Percentiles rank a stretch among this genome's conserved stretches.
Conservation (phyloP, 2,888 invertebrate species). For the Tenthredo livida region DNA sequence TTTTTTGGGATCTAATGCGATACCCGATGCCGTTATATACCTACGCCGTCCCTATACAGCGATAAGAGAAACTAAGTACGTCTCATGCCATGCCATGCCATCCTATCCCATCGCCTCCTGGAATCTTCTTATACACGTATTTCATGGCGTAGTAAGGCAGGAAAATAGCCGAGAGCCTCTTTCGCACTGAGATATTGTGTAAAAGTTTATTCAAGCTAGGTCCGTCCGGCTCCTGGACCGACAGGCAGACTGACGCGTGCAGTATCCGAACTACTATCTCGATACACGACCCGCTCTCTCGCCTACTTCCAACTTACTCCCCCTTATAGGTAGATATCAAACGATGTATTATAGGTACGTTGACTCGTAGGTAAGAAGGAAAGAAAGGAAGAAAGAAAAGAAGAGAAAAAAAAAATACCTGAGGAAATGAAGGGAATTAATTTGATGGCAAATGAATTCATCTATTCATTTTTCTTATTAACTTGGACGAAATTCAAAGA, state of each 20-base stretch:
- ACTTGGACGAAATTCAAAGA: not conserved
- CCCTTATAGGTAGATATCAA: not conserved
- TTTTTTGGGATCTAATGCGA: not conserved
- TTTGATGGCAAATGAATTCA: not conserved
- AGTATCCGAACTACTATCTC: constrained; percentile 27
- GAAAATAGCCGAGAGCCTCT: not conserved
- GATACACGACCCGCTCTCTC: constrained; percentile 13
- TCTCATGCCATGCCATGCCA: not conserved
- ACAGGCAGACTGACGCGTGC: constrained; percentile 21
- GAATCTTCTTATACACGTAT: not conserved
- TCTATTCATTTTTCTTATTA: not conserved
- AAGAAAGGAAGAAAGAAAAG: too few relatives aligned
- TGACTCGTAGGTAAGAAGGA: not conserved
- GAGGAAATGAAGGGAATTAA: not conserved
- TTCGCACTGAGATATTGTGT: not conserved
- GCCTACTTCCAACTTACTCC: constrained; percentile 12
- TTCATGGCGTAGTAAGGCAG: not conserved
- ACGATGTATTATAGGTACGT: not conserved
- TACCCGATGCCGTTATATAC: not conserved
- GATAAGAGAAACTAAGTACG: constrained; percentile 3
- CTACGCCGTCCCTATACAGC: not conserved
- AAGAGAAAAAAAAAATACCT: not conserved
- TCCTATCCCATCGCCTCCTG: not conserved
- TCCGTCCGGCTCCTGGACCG: constrained; percentile 7
- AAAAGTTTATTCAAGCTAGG: constrained; percentile 16